Evolutionary conservation across 2,797 vertebrate species (phyloP), one percentile per base, ranked within the genome.

Genomic region (Florisuga fusca): DNA sequence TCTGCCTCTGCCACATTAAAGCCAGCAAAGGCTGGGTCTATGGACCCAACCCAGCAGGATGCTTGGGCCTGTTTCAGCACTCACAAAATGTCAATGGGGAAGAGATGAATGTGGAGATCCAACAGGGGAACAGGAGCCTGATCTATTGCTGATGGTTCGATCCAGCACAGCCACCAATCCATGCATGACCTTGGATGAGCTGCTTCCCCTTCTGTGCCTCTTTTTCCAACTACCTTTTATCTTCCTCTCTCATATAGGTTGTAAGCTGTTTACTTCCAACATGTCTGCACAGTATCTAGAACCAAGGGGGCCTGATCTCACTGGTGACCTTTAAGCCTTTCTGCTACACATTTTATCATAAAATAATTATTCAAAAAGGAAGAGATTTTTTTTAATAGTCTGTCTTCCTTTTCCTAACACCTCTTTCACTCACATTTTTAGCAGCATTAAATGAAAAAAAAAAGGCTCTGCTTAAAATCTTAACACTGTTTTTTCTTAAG

Each of bases 291-390:
- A 84, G 88, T 53, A 48, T 61, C 1, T 46, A 71, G 79, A 76
- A 90, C 68, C 81, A 54, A 88, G 91, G 83, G 85, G 77, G 80
- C 77, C 93, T 34, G 50, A 67, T 58, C 94, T 67, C 71, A 19
- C 57, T 14, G 76, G 7, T 84, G 93, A 91, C 93, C 87, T 91
- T 93, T 89, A 93, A 88, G 91, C 83, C 77, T 64, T 94, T 54
- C 87, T 89, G 80, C 68, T 79, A 45, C 61, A 58, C 0, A 3
- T 73, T 79, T 81, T 68, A 92, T 57, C 74, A 85, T 66, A 74
- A 87, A 94, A 69, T 91, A 88, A 93, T 96, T 84, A 96, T 64
- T 82, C 51, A 58, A 64, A 87, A 94, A 79, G 74, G 80, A 94
- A 94, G 53, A 12, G 0, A 68, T 61, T 81, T 77, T 82, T 80